Base-by-base conservation (phyloP, 2,797 vertebrate genomes). In the Fistularia tabacaria region DNA sequence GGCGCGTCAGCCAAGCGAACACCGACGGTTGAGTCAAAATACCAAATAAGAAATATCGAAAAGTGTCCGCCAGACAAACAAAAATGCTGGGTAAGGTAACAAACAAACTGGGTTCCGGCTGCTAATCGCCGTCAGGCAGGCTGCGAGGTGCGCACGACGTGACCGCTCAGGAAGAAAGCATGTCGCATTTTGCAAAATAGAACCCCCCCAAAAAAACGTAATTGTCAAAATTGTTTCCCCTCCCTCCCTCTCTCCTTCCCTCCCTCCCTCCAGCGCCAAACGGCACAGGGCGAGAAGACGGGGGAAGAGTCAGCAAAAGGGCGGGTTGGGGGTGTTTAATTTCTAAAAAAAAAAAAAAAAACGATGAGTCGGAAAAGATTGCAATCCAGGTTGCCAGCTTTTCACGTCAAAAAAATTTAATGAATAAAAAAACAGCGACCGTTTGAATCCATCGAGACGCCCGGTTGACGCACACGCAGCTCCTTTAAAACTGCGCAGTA, bases 361-460 rank as follows among this genome's bases (percentile, higher is more conserved):
- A 50, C 66, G 73, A 84, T 87, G 88, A 91, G 88, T 91, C 89
- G 85, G 81, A 86, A 73, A 89, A 89, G 82, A 87, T 69, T 69
- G 66, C 68, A 13, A 72, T 79, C 73, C 69, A 73, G 88, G 91
- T 91, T 88, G 82, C 80, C 83, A 87, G 88, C 71, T 85, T 79
- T 25, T 25, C 25, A 25, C 25, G 25, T 3, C 25, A 25, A 25
- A 25, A 25, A 25, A 25, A 25, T 25, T 3, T 5, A 25, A 3
- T 25, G 2, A 25, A 25, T 3, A 25, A 25, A 25, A 25, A 25
- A 25, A 25, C 2, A 25, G 25, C 25, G 25, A 5, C 25, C 25
- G 25, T 25, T 25, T 25, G 25, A 25, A 25, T 25, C 25, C 25
- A 25, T 25, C 25, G 25, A 25, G 25, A 25, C 25, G 25, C 25